Conservation (phyloP, 2,888 invertebrate genomes). For the Cheilosia impressa region DNA sequence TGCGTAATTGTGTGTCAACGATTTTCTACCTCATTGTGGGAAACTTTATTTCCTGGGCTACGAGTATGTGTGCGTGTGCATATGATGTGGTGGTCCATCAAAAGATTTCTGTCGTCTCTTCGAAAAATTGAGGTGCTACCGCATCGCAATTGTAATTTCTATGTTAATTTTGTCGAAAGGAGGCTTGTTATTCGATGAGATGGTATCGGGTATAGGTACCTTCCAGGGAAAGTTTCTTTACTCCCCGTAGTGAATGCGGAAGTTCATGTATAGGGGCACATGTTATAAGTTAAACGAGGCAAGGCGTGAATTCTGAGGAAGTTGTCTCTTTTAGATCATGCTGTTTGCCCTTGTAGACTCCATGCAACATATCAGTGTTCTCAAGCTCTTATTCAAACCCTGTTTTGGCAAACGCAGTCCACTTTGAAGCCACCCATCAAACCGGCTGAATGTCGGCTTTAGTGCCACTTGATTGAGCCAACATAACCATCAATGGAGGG, state of each 20-base stretch:
- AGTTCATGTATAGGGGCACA: neutral
- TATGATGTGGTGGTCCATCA: neutral
- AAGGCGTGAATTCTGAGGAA: too few relatives aligned
- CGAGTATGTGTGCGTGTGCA: too few relatives aligned
- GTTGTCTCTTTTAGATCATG: too few relatives aligned
- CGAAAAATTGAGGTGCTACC: constrained; percentile 1
- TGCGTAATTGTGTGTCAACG: constrained; percentile 70
- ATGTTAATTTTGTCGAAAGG: constrained; percentile 53
- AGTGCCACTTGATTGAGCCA: constrained; percentile 36
- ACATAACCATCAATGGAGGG: constrained; percentile 18
- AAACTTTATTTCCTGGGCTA: constrained; percentile 45
- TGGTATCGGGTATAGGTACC: neutral
- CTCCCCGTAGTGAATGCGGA: neutral
- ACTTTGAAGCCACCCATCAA: neutral
- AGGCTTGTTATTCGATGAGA: constrained; percentile 15
- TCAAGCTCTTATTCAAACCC: too few relatives aligned
- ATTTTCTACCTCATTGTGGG: constrained; percentile 13
- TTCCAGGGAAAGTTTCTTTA: neutral
- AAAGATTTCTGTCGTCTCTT: neutral
- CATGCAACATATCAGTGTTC: too few relatives aligned
- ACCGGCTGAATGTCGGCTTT: constrained; percentile 38
- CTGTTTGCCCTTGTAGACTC: too few relatives aligned
- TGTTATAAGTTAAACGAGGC: too few relatives aligned
- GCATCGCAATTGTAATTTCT: constrained; percentile 53
- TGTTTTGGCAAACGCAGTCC: too few relatives aligned